Conservation (phyloP, 2,113 vertebrate genomes). For the Pontoporia blainvillei region DNA sequence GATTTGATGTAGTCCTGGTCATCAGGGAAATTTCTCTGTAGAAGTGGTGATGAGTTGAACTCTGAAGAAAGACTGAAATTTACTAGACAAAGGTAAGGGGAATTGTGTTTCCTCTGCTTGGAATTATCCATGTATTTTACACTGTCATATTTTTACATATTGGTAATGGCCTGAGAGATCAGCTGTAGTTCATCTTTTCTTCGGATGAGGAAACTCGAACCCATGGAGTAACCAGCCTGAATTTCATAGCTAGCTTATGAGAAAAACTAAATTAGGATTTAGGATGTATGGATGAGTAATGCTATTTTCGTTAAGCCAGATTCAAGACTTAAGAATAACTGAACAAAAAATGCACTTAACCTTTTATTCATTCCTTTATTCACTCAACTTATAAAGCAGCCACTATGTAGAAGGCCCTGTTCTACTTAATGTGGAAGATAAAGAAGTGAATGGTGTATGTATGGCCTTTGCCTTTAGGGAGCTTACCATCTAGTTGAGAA, state of each 20-base stretch:
- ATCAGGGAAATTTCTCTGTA: neutral
- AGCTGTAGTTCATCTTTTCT: neutral
- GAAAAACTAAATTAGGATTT: neutral
- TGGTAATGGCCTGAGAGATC: neutral
- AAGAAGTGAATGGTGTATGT: neutral
- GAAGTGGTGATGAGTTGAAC: neutral
- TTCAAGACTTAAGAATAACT: neutral
- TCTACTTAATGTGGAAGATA: neutral
- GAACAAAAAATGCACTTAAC: neutral
- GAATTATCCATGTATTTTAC: neutral
- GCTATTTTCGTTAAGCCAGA: neutral
- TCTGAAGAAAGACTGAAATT: conserved; percentile 22
- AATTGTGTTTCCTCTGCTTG: neutral
- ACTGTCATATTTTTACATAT: neutral
- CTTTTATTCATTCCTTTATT: neutral
- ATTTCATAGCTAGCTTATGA: neutral
- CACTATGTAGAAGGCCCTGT: neutral
- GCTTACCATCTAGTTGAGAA: neutral
- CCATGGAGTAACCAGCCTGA: neutral
- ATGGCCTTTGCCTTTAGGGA: neutral
- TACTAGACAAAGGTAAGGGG: neutral
- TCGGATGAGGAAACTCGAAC: neutral
- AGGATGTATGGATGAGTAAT: neutral
- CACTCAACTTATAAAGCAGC: neutral
- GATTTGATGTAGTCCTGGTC: neutral